Evolutionary conservation across 2,888 invertebrate genomes (phyloP).

Genomic region (Pyrrhia umbra): DNA sequence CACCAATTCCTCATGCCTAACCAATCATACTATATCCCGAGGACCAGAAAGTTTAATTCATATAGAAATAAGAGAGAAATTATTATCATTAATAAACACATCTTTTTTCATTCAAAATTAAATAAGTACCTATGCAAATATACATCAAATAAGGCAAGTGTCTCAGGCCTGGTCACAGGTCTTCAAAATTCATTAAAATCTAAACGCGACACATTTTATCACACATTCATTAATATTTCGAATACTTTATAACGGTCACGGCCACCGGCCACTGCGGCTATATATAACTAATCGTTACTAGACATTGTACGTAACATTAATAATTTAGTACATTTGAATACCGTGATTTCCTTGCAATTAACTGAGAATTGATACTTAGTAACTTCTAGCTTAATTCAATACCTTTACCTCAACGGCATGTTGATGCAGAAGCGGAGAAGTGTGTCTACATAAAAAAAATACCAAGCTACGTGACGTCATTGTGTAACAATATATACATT

Average conservation of each 20-base stretch:
- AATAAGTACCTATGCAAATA: too few relatives aligned
- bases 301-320: conserved; percentile 37
- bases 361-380: conserved; percentile 5
- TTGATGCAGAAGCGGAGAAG: too few relatives aligned
- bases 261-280: conserved; percentile 23
- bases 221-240: conserved; percentile 15
- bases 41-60: too few relatives aligned
- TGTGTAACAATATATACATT: not conserved
- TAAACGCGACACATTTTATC: not conserved
- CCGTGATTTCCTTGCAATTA: conserved; percentile 35
- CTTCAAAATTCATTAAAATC: too few relatives aligned
- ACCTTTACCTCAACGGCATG: too few relatives aligned
- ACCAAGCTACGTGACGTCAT: not conserved
- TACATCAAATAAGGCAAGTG: too few relatives aligned
- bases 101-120: too few relatives aligned
- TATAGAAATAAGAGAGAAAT: too few relatives aligned
- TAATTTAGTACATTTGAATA: conserved; percentile 43
- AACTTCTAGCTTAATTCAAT: not conserved
- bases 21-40: too few relatives aligned
- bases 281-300: conserved; percentile 50
- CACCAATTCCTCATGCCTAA: too few relatives aligned
- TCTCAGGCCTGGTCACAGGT: too few relatives aligned
- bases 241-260: conserved; percentile 38
- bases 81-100: too few relatives aligned
- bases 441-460: not conserved